Conservation (phyloP, 2,888 invertebrate genomes). For the Oligia fasciuncula region DNA sequence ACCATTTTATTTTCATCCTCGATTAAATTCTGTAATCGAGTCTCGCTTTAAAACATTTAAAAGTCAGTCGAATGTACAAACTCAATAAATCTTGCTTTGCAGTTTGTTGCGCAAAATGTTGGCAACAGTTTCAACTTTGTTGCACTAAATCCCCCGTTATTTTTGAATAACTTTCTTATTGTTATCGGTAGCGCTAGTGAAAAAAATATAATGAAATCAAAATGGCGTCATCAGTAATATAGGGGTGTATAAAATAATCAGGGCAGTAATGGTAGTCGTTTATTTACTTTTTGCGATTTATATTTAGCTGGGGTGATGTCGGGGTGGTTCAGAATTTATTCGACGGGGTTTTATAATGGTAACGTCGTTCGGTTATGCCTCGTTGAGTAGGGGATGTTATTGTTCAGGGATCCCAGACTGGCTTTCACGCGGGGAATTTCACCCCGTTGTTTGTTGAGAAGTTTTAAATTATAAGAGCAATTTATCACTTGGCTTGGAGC, state of each 20-base stretch:
- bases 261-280: conserved; percentile 87
- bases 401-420: conserved; percentile 69
- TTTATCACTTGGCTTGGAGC: conserved; percentile 60
- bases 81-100: conserved; percentile 52
- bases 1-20: conserved; percentile 29
- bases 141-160: conserved; percentile 62
- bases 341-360: conserved; percentile 82
- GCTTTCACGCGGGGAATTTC: conserved; percentile 67
- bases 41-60: conserved; percentile 49
- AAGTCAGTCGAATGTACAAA: conserved; percentile 46
- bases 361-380: conserved; percentile 85
- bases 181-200: conserved; percentile 58
- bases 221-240: conserved; percentile 81
- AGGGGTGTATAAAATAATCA: conserved; percentile 86
- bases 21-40: conserved; percentile 46
- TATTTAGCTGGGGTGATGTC: conserved; percentile 75
- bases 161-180: conserved; percentile 69
- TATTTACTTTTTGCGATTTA: conserved; percentile 89
- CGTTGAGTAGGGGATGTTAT: conserved; percentile 81
- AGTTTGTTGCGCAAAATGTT: conserved; percentile 57
- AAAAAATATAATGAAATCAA: conserved; percentile 77
- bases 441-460: conserved; percentile 67
- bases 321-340: conserved; percentile 80
- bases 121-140: conserved; percentile 47
- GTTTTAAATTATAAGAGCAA: conserved; percentile 67